phyloP scores from a whole-genome alignment of 1,140 invertebrate genomes.

The Bombus soroeensis region DNA sequence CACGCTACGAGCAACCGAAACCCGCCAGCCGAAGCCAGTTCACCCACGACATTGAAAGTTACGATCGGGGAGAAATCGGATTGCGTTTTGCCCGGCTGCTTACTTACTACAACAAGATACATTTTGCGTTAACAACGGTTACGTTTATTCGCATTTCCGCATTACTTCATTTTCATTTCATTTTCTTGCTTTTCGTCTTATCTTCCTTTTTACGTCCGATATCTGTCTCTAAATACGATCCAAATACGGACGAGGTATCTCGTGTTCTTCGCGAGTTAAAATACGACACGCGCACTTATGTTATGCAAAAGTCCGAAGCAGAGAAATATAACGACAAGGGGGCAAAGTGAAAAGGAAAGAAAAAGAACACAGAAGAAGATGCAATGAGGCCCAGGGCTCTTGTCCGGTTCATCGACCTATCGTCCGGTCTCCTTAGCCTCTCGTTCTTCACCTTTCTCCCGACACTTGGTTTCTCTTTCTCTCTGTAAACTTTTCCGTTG shows the following conservation, averaged over 20 bases:
- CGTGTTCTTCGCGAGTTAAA: not conserved
- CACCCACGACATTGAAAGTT: slow-evolving; percentile 49
- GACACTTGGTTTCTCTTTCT: slow-evolving; percentile 13
- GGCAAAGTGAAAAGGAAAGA: not conserved
- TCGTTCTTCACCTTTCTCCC: slow-evolving; percentile 41
- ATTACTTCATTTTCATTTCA: too few species aligned
- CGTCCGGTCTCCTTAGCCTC: slow-evolving; percentile 45
- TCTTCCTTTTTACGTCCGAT: too few species aligned
- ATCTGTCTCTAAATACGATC: not conserved
- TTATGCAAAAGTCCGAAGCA: not conserved
- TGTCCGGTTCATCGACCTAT: slow-evolving; percentile 71
- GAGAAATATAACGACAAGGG: not conserved
- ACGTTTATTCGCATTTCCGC: not conserved
- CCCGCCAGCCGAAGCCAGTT: slow-evolving; percentile 32
- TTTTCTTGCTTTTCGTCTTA: not conserved
- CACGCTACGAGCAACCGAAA: slow-evolving; percentile 3
- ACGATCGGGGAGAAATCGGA: slow-evolving; percentile 34
- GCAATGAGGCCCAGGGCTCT: slow-evolving; percentile 23
- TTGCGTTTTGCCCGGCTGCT: not conserved
- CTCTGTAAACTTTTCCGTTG: not conserved
- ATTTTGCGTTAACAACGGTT: not conserved
- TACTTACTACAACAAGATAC: too few species aligned
- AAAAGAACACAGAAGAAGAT: not conserved
- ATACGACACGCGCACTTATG: not conserved
- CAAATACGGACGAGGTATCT: too few species aligned